phyloP scores from a whole-genome alignment of 2,797 vertebrate species.

The Propithecus deckenii region DNA sequence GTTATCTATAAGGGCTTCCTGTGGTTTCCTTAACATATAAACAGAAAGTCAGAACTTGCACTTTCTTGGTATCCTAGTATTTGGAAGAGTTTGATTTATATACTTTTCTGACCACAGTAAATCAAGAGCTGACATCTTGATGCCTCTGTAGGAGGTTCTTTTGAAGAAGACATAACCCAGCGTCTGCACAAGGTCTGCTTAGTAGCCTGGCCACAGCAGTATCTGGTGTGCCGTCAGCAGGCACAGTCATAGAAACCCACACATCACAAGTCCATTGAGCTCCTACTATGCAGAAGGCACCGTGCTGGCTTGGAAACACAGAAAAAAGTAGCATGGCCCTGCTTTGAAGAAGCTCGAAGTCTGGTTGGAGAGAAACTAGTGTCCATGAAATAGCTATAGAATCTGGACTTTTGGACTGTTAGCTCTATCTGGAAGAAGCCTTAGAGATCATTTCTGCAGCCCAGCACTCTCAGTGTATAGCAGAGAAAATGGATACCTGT shows the following conservation, averaged over 20 bases:
- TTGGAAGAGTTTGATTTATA: conserved; percentile 17
- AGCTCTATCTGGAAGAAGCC: neutral
- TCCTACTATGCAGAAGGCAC: neutral
- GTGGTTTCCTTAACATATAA: conserved; percentile 54
- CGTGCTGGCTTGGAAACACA: neutral
- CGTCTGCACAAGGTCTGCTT: neutral
- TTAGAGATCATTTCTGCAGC: neutral
- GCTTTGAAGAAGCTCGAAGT: neutral
- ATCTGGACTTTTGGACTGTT: neutral
- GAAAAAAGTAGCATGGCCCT: neutral
- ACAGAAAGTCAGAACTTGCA: neutral
- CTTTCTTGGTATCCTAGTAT: neutral
- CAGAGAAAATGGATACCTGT: neutral
- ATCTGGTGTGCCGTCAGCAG: neutral
- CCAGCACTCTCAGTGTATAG: neutral
- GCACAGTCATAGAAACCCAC: neutral
- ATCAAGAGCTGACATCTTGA: neutral
- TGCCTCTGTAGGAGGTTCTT: neutral
- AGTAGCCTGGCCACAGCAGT: neutral
- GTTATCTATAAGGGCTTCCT: neutral
- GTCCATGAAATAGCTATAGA: neutral
- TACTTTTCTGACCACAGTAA: neutral
- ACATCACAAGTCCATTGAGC: neutral
- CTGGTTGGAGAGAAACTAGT: neutral
- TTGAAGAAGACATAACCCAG: neutral